These are phyloP conservation scores for Eulithis testata DNA, from an alignment of 2,888 invertebrate species.

Conservation along the genomic window DNA sequence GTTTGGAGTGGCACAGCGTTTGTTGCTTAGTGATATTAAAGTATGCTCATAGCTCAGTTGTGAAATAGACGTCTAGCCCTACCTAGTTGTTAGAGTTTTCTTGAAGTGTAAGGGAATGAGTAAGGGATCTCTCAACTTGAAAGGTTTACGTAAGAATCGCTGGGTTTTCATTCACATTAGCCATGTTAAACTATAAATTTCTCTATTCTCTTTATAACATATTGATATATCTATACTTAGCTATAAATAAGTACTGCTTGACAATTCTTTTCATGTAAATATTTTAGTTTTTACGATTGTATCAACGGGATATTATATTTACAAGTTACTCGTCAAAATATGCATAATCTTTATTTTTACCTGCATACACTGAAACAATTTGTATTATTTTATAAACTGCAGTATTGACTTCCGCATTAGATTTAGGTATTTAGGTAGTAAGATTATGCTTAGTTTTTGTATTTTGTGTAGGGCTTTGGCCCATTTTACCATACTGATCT, in stretches of 20 bases:
- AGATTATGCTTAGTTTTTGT: constrained; percentile 80
- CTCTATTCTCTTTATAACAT: constrained; percentile 24
- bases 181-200: constrained; percentile 22
- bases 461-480: constrained; percentile 74
- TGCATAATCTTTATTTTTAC: constrained; percentile 77
- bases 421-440: constrained; percentile 70
- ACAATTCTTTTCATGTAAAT: constrained; percentile 40
- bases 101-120: constrained; percentile 52
- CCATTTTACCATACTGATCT: constrained; percentile 76
- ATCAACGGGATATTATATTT: constrained; percentile 54
- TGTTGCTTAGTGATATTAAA: constrained; percentile 80
- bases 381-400: constrained; percentile 76
- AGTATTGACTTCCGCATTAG: constrained; percentile 81
- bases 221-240: constrained; percentile 36
- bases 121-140: constrained; percentile 54
- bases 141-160: constrained; percentile 30
- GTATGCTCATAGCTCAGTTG: constrained; percentile 81
- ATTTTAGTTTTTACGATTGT: constrained; percentile 60
- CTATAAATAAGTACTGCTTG: constrained; percentile 32
- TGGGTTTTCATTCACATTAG: constrained; percentile 21
- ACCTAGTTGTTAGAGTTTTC: constrained; percentile 75
- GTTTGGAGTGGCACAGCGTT: constrained; percentile 60
- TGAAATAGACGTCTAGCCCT: constrained; percentile 77
- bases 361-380: constrained; percentile 66
- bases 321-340: constrained; percentile 56